Evolutionary conservation across 35 echinoderm and acorn worm species (phyloP), one percentile per base, ranked within the genome.

Genomic region (Stichopus chloronotus): DNA sequence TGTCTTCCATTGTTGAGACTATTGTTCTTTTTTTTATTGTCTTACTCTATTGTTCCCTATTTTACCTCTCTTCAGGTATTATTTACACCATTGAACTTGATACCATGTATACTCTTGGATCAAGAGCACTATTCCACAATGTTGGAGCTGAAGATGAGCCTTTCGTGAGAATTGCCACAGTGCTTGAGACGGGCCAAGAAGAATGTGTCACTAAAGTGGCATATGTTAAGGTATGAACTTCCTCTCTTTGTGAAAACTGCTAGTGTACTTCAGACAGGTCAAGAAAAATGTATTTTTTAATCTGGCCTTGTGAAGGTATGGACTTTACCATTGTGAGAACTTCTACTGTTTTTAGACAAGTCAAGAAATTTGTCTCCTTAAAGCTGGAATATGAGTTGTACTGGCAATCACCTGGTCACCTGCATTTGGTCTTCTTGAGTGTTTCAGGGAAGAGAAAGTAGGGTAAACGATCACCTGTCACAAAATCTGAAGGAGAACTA

Each of bases 211-310:
- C 5, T 4, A 55, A 89, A 61, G 71, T 43, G 13, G 87, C 87
- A 2, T 89, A 89, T 59, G 59, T 89, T 16, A 89, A 89, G 87
- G 87, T 89, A 89, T 23, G 19, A 69, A 30, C 4, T 8, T 30
- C 22, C 77, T 25, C 19, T 65, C 61, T 10, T 5, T 17, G 13
- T 5, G 0, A 65, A 65, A 19, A 14, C 61, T 65, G 30, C 30
- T 43, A 43, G 30, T 43, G 30, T 43, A 43, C 30, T 43, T 43
- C 30, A 43, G 30, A 43, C 30, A 43, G 30, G 30, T 43, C 30
- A 43, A 43, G 30, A 43, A 43, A 43, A 43, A 43, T 43, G 30
- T 43, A 43, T 43, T 43, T 43, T 43, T 43, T 43, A 43, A 43
- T 43, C 30, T 43, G 30, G 30, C 30, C 30, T 43, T 43, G 30